Evolutionary conservation across 2,797 vertebrate species (phyloP).

Genomic region (Mus caroli): DNA sequence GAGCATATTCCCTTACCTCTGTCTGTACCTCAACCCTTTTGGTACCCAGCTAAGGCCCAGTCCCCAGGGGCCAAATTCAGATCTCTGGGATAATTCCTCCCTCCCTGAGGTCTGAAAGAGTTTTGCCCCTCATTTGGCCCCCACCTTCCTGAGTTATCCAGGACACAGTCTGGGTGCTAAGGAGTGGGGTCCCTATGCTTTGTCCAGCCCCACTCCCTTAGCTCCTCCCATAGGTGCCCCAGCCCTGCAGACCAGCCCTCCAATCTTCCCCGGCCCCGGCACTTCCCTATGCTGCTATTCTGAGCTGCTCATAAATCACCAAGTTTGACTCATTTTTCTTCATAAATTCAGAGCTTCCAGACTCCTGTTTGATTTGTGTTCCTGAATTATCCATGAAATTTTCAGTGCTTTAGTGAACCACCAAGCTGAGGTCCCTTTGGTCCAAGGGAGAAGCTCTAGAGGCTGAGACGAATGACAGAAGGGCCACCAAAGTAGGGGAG

Average conservation of each 20-base stretch:
- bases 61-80: background rate
- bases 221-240: too few relatives aligned
- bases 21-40: background rate
- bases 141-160: background rate
- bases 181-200: background rate
- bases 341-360: constrained; percentile 81
- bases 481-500: background rate
- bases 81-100: background rate
- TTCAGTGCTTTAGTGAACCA: constrained; percentile 68
- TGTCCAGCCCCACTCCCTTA: background rate
- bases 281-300: constrained; percentile 22
- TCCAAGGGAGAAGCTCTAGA: background rate
- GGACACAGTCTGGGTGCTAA: background rate
- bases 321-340: constrained; percentile 78
- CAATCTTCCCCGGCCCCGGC: background rate
- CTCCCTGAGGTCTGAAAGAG: background rate
- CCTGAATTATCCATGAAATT: constrained; percentile 82
- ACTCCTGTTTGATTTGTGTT: constrained; percentile 79
- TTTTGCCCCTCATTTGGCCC: background rate
- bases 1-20: background rate
- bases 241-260: background rate
- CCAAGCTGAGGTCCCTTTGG: constrained; percentile 22
- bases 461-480: background rate
- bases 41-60: background rate
- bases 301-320: constrained; percentile 66